Base-by-base conservation (phyloP, 2,113 vertebrate species). In the Callopanchax toddi region DNA sequence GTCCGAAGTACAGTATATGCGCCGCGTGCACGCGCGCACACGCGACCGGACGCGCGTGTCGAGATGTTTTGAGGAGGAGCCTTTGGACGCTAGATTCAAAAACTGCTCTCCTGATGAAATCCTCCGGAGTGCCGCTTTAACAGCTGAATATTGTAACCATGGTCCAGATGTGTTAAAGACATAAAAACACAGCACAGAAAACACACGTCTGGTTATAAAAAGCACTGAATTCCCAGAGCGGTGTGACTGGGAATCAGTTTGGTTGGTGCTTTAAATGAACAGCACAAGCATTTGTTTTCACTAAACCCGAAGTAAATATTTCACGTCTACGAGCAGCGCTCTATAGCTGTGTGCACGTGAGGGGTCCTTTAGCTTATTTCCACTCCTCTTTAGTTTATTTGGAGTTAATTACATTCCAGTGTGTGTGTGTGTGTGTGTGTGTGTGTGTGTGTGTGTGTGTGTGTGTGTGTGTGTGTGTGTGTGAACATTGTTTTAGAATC, bases 341-440 rank as follows among this genome's bases (percentile, higher is more conserved):
- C 29, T 32, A n/a, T n/a, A n/a, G n/a, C n/a, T n/a, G 43, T 36
- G 26, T 17, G 63, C 70, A 83, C 48, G 75, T 79, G 82, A 79
- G 72, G 63, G 78, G 67, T 67, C 60, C 48, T 59, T n/a, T 18
- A 8, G 5, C 26, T 18, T 25, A 72, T 82, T 81, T 74, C 69
- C 57, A 61, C 42, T 61, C 74, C 15, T 23, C 46, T 39, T 26
- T 10, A 25, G 49, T 46, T 72, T 78, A 76, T 62, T 81, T 87
- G 61, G 4, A 59, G 18, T 71, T 73, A 44, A 56, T 74, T 63
- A 52, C 22, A 42, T 54, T 71, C 57, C 60, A 72, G 49, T 46
- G 39, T 52, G 45, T 39, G 52, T 20, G 49, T 45, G n/a, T n/a
- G n/a, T n/a, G n/a, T n/a, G n/a, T n/a, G n/a, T n/a, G n/a, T n/a